A percentile compares a stretch with the other conserved stretches of the same genome.
Conservation (phyloP, 2,888 invertebrate genomes). For the Leucophora obtusa region DNA sequence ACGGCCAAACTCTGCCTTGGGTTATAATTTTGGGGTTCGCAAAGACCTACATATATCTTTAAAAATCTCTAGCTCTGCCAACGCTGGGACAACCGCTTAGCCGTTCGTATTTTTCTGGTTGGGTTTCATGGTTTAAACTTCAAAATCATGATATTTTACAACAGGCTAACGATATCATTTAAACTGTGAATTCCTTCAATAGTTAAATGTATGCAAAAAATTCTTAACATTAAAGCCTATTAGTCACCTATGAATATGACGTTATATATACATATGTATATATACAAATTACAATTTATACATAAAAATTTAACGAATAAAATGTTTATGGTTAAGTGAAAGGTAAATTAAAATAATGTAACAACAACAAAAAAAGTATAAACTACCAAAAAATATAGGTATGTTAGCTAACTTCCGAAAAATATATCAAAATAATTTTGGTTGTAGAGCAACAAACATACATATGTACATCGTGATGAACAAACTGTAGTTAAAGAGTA, state of each 20-base stretch:
- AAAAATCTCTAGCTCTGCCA: too few species aligned
- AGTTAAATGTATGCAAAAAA: background rate
- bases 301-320: background rate
- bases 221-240: background rate
- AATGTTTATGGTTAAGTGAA: constrained; percentile 3
- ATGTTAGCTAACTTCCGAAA: background rate
- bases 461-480: too few species aligned
- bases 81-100: too few species aligned
- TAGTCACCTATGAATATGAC: constrained; percentile 18
- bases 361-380: constrained; percentile 1
- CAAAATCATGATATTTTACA: too few species aligned
- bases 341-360: background rate
- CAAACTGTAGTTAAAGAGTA: background rate
- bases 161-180: too few species aligned
- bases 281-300: too few species aligned
- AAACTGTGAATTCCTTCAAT: too few species aligned
- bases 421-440: background rate
- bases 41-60: too few species aligned
- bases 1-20: too few species aligned
- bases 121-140: too few species aligned
- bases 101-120: too few species aligned
- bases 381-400: background rate
- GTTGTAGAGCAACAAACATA: background rate
- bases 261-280: background rate
- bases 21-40: too few species aligned